These are phyloP conservation scores for Sciaenops ocellatus DNA, from an alignment of 2,797 vertebrate genomes.

Conservation along the genomic window DNA sequence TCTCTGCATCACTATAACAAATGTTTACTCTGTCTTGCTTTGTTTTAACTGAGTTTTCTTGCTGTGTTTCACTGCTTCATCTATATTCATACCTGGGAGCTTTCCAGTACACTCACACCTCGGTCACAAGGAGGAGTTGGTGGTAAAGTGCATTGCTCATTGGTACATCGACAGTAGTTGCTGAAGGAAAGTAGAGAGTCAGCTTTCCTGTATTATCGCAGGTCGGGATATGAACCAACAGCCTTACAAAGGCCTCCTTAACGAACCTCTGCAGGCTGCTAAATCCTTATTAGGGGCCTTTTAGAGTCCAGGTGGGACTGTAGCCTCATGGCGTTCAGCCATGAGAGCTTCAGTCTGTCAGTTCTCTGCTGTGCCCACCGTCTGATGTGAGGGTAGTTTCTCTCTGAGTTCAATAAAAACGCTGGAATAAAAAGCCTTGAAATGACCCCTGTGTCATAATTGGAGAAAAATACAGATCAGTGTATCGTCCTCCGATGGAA, in stretches of 20 bases:
- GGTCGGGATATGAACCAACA: constrained; percentile 16
- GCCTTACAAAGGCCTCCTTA: constrained; percentile 9
- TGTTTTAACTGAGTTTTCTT: neutral
- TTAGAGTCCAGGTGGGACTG: constrained; percentile 41
- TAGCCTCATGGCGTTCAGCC: constrained; percentile 30
- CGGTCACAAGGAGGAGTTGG: neutral
- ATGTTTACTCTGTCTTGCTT: neutral
- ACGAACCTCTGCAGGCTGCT: constrained; percentile 18
- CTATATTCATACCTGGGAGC: constrained; percentile 2
- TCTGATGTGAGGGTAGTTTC: constrained; percentile 36
- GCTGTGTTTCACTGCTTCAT: neutral
- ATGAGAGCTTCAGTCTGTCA: constrained; percentile 45
- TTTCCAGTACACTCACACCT: neutral
- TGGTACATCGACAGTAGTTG: constrained; percentile 21
- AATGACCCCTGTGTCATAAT: constrained; percentile 41
- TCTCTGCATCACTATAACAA: neutral
- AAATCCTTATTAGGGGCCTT: constrained; percentile 24
- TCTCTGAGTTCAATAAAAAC: constrained; percentile 32
- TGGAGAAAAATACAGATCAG: constrained; percentile 45
- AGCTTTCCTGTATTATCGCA: constrained; percentile 7
- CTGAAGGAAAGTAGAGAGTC: constrained; percentile 4
- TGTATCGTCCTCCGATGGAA: constrained; percentile 49
- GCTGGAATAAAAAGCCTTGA: constrained; percentile 41
- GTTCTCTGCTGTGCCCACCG: constrained; percentile 20
- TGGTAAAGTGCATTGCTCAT: neutral